Evolutionary conservation across 2,888 invertebrate species (phyloP).

Genomic region (Andrena minutula): DNA sequence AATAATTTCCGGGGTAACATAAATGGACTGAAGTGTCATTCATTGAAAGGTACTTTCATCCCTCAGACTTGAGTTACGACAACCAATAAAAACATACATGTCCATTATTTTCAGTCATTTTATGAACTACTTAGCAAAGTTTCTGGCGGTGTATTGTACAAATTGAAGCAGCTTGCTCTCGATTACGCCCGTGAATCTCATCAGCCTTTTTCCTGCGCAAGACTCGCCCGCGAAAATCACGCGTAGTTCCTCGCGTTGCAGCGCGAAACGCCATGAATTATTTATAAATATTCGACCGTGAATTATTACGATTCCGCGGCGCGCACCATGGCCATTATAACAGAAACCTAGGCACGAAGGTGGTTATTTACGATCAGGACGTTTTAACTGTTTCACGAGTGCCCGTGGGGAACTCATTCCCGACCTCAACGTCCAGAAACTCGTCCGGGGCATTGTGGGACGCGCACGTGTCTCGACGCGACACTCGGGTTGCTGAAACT

Average conservation of each 20-base stretch:
- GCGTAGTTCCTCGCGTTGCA: conserved; percentile 16
- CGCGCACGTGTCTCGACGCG: conserved; percentile 44
- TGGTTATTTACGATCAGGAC: conserved; percentile 62
- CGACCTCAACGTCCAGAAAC: conserved; percentile 42
- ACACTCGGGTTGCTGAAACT: conserved; percentile 31
- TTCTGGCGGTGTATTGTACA: background rate
- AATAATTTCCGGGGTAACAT: too few relatives aligned
- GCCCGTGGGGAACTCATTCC: conserved; percentile 52
- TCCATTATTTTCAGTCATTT: too few relatives aligned
- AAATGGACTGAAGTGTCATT: too few relatives aligned
- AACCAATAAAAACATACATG: too few relatives aligned
- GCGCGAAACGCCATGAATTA: conserved; percentile 37
- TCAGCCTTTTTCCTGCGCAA: conserved; percentile 1
- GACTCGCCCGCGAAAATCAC: background rate
- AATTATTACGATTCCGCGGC: conserved; percentile 49
- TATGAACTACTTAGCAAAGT: too few relatives aligned
- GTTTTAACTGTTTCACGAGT: conserved; percentile 30
- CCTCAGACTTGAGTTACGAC: too few relatives aligned
- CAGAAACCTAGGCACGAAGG: conserved; percentile 50
- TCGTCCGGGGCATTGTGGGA: conserved; percentile 20
- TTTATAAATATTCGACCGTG: conserved; percentile 51
- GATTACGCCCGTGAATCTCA: background rate
- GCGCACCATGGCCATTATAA: conserved; percentile 41
- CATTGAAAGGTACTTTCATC: too few relatives aligned
- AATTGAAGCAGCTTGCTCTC: background rate